A percentile compares a stretch with the other conserved stretches of the same genome.
Evolutionary conservation across 2,797 vertebrate genomes (phyloP).

Genomic region (Calcarius lapponicus): DNA sequence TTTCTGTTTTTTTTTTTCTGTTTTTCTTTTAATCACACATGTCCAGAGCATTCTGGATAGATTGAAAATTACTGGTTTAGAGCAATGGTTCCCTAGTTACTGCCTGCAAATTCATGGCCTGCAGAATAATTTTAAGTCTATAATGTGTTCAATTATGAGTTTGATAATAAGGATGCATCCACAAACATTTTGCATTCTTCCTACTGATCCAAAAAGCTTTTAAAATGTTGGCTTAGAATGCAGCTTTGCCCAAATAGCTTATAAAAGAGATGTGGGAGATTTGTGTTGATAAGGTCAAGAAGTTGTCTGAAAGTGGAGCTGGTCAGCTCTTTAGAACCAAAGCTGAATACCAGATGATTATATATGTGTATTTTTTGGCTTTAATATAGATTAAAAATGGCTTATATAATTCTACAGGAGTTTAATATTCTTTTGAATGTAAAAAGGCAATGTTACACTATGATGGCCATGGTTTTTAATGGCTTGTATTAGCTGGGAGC

Average conservation of each 20-base stretch:
- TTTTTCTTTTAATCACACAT: background rate
- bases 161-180: background rate
- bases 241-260: background rate
- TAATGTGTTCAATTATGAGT: background rate
- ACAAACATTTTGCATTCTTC: background rate
- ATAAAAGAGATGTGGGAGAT: background rate
- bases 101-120: background rate
- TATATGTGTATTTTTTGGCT: background rate
- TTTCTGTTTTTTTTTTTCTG: background rate
- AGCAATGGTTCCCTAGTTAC: background rate
- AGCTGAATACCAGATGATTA: background rate
- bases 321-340: background rate
- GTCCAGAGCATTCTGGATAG: background rate
- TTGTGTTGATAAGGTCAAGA: background rate
- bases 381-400: background rate
- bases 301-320: background rate
- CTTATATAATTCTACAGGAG: conserved; percentile 36
- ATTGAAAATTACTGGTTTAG: background rate
- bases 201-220: background rate
- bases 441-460: conserved; percentile 74
- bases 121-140: background rate
- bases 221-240: background rate
- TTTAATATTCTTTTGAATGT: conserved; percentile 59
- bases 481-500: conserved; percentile 90
- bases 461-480: conserved; percentile 83